phyloP scores from a whole-genome alignment of 37 sponge, comb jelly and placozoan genomes.

The Hexactinellida sp. region DNA sequence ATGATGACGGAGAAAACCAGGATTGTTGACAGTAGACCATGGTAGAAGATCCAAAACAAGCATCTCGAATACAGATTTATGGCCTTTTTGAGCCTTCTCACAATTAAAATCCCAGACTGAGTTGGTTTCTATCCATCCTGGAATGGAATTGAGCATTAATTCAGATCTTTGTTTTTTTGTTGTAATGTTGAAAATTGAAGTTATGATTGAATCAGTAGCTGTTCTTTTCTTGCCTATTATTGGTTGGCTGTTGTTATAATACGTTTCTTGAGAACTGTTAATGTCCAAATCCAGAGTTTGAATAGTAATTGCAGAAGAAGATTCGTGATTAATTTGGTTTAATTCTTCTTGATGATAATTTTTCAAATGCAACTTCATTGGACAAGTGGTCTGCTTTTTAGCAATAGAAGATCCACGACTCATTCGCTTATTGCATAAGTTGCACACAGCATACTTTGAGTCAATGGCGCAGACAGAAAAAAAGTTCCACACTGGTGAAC shows the following conservation, averaged over 20 bases:
- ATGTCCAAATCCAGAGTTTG: background rate
- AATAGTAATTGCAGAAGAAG: background rate
- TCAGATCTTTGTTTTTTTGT: background rate
- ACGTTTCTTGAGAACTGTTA: background rate
- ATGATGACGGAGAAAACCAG: background rate
- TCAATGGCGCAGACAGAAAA: background rate
- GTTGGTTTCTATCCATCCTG: background rate
- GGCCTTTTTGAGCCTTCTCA: background rate
- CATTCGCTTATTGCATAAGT: background rate
- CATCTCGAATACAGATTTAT: background rate
- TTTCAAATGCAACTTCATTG: constrained; percentile 1
- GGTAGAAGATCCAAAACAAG: background rate
- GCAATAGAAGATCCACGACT: background rate
- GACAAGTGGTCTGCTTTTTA: background rate
- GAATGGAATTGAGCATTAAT: background rate
- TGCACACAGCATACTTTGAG: background rate
- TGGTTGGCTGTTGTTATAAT: no score
- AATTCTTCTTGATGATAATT: background rate
- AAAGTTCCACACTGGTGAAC: background rate
- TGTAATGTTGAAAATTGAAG: background rate
- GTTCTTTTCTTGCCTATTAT: no score
- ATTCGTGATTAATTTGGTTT: background rate
- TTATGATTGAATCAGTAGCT: background rate
- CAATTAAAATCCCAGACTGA: background rate
- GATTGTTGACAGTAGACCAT: background rate